Conservation (phyloP, 2,113 vertebrate species). For the Apodemus speciosus region DNA sequence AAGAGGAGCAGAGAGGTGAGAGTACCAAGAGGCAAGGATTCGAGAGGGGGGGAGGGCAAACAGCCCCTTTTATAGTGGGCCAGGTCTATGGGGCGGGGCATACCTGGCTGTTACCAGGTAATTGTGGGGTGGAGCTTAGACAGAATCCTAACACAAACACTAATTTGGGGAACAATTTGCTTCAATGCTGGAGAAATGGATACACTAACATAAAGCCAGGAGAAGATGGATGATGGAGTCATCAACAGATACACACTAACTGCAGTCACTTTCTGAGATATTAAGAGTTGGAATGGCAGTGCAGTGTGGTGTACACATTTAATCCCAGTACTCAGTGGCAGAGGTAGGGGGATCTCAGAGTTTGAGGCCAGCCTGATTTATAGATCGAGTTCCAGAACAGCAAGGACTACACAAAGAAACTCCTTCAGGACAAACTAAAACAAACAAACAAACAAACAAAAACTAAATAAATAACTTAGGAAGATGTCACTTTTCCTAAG, state of each 20-base stretch:
- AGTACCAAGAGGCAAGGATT: no score
- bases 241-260: background rate
- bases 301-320: fast-evolving
- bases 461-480: background rate
- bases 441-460: background rate
- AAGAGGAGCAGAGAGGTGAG: no score
- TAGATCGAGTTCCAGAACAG: background rate
- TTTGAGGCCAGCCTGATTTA: background rate
- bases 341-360: background rate
- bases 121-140: no score
- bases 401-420: background rate
- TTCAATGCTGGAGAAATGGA: background rate
- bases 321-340: background rate
- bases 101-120: no score
- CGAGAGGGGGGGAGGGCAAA: no score
- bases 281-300: background rate
- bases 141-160: no score
- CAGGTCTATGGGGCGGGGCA: no score
- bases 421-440: background rate
- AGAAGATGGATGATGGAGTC: background rate
- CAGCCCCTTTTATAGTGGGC: no score
- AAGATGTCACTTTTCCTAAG: slow-evolving; percentile 48
- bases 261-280: background rate
- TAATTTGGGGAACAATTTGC: background rate
- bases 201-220: background rate